Base-by-base conservation (phyloP, 2,113 vertebrate genomes). In the Prionailurus viverrinus region DNA sequence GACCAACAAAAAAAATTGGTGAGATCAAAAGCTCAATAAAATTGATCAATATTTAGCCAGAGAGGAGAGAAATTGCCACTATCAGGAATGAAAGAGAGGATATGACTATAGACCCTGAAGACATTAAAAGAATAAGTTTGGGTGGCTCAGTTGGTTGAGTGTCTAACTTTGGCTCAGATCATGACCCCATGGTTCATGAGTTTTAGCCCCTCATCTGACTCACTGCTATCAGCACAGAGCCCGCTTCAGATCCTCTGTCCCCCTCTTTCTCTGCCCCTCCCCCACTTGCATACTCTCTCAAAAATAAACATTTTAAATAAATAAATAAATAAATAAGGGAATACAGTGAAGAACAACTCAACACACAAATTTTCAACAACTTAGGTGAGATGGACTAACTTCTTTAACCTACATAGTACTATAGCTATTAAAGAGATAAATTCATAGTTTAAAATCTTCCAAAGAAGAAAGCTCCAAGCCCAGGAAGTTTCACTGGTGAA, bases 21-120 rank as follows among this genome's bases (percentile, higher is more conserved):
- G n/a, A 85, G 53, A 39, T 51, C 51, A 79, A 81, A 91, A 74
- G 53, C 21, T 90, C 53, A 63, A 73, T 81, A 48, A 96, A 94
- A 81, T 45, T 68, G 23, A 29, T 18, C 88, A 78, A 31, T 16
- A 51, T 55, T 71, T n/a, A 55, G 39, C 23, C 13, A 84, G 36
- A 83, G 7, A 80, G n/a, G 5, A 80, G n/a, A 41, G 58, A 53
- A 65, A 78, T 79, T 87, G 15, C 53, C 61, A 68, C 13, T 65
- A 95, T 68, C 15, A 81, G 27, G 36, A 63, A 48, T 63, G 48
- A 83, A 87, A 73, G 45, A 78, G 66, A 13, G 51, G 29, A 69
- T 55, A 81, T 84, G 39, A 63, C 29, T 65, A 51, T 14, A 73
- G n/a, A 86, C 41, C 58, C 39, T 89, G 16, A 15, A 95, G 31